phyloP scores from a whole-genome alignment of 2,797 vertebrate species.

The Enteromius thamalakanensis region DNA sequence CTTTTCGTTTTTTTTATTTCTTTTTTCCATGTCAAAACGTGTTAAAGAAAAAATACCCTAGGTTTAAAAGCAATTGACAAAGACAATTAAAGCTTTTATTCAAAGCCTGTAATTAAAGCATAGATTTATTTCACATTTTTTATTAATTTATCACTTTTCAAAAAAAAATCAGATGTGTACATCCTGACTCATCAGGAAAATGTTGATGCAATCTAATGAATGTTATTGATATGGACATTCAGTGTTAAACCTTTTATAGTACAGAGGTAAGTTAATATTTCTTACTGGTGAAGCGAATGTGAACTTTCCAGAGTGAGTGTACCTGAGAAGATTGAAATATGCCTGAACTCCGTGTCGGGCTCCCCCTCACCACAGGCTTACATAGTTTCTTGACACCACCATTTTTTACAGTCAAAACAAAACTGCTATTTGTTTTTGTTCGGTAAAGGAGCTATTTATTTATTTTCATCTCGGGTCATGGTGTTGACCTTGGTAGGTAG shows the following conservation, averaged over 20 bases:
- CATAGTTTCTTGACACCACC: slow-evolving; percentile 63
- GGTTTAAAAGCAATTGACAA: not conserved
- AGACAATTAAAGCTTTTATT: not conserved
- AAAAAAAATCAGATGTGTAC: not conserved
- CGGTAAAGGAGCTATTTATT: slow-evolving; percentile 68
- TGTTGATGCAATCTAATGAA: slow-evolving; percentile 1
- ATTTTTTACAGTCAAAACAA: slow-evolving; percentile 69
- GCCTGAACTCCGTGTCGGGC: slow-evolving; percentile 56
- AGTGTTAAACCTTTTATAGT: slow-evolving; percentile 33
- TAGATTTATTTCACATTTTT: not conserved
- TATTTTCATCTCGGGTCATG: slow-evolving; percentile 64
- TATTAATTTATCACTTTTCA: not conserved
- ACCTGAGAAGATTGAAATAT: slow-evolving; percentile 60
- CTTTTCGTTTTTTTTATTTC: not conserved
- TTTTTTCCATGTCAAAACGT: not conserved
- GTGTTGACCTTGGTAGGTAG: slow-evolving; percentile 63
- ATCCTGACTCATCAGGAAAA: not conserved
- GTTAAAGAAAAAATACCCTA: not conserved
- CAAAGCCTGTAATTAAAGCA: slow-evolving; percentile 10
- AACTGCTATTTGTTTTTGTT: slow-evolving; percentile 69
- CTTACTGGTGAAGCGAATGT: slow-evolving; percentile 41
- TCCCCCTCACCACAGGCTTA: slow-evolving; percentile 57
- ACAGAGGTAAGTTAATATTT: slow-evolving; percentile 34
- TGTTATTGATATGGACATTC: slow-evolving; percentile 16
- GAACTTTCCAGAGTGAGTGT: slow-evolving; percentile 44